Base-by-base conservation (phyloP, 2,113 vertebrate species). In the Aramus guarauna region DNA sequence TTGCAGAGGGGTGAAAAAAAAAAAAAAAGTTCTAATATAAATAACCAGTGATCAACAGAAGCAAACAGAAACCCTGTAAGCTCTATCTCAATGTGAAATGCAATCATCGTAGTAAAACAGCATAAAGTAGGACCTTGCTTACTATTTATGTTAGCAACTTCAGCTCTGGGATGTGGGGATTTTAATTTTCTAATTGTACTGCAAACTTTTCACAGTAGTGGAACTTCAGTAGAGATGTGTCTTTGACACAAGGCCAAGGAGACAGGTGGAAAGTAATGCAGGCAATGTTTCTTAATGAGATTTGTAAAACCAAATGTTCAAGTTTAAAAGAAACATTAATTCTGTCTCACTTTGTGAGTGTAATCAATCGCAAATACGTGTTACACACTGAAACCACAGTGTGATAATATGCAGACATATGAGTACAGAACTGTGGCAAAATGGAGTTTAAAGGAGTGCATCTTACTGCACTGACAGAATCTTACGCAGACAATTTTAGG, bases 121-220 rank as follows among this genome's bases (percentile, higher is more conserved):
- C 13, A 91, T 52, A 63, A 94, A 85, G 14, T 23, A 66, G 53
- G 53, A 85, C 67, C 96, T 90, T 81, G 47, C 15, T 93, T 90
- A 92, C 68, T 97, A 30, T 96, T 97, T 95, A 66, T 75, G 77
- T 58, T 96, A 76, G 56, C 76, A 96, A 93, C 66, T 92, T 95
- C 91, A 94, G 76, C 58, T 97, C 84, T 95, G 97, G 96, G 85
- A 97, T 97, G 80, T 94, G 79, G 55, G 50, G 59, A 30, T 39
- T 72, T 90, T 86, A n/a, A 78, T 96, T 85, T 92, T 94, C 62
- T 78, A 86, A 78, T 32, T 29, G 37, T 24, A 24, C 37, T 47
- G 29, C 75, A 97, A 97, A 96, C 64, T 95, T 90, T 92, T 83
- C 48, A 48, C 72, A 69, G 63, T 53, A 77, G 18, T 79, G 66